phyloP scores from a whole-genome alignment of 1,140 invertebrate species.

The Ctenoplectra terminalis region DNA sequence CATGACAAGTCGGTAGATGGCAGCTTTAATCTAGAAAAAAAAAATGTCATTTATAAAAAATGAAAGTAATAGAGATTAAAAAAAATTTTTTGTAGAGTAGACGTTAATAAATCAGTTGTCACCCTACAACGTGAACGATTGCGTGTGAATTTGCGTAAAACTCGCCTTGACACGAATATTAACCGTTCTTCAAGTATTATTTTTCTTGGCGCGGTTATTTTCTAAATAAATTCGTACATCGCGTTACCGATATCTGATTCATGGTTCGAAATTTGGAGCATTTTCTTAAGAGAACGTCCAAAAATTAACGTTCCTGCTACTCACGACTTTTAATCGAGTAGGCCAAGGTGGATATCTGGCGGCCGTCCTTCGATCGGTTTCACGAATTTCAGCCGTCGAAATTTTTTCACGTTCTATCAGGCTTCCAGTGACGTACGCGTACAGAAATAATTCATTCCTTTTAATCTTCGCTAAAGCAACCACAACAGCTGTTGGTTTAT shows the following conservation, averaged over 20 bases:
- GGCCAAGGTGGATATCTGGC: constrained; percentile 55
- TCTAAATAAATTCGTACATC: background rate
- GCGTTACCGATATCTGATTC: background rate
- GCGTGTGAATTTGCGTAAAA: constrained; percentile 19
- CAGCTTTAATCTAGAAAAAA: background rate
- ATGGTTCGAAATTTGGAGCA: too few relatives aligned
- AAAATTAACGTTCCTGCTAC: constrained; percentile 22
- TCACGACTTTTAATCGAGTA: constrained; percentile 60
- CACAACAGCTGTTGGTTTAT: background rate
- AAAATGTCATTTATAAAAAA: background rate
- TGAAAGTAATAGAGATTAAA: background rate
- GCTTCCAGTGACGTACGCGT: constrained; percentile 1
- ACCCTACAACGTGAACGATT: background rate
- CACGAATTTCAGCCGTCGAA: background rate
- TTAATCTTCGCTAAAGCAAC: background rate
- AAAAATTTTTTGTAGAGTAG: background rate
- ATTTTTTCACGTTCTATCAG: constrained; percentile 11
- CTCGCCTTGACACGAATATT: constrained; percentile 20
- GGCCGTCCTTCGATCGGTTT: constrained; percentile 42
- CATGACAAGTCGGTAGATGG: background rate
- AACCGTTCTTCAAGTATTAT: constrained; percentile 1
- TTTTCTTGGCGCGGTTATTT: background rate
- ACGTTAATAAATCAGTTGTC: background rate
- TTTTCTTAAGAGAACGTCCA: background rate
- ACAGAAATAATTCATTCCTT: constrained; percentile 22